Percentiles rank a stretch among this genome's conserved stretches.
Conservation (phyloP, 2,888 invertebrate genomes). For the Sepiola atlantica region DNA sequence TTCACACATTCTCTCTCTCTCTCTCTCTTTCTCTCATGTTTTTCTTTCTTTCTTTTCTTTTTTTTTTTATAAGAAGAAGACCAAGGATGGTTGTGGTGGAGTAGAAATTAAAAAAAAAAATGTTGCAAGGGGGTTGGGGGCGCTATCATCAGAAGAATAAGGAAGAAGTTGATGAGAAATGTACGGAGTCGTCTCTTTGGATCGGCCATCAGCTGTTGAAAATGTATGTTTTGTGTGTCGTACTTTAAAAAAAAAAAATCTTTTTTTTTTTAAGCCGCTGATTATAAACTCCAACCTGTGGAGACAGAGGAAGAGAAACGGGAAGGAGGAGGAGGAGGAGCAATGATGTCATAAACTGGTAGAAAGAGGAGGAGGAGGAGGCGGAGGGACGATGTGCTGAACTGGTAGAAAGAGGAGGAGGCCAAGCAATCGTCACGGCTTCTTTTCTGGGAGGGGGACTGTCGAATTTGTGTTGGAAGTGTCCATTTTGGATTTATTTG, state of each 20-base stretch:
- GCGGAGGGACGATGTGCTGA: neutral
- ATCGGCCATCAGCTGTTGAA: slow-evolving; percentile 12
- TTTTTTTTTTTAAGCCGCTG: slow-evolving; percentile 17
- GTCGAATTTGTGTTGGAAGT: neutral
- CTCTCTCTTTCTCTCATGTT: neutral
- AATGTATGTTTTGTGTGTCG: slow-evolving; percentile 2
- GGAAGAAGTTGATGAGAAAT: neutral
- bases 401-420: slow-evolving; percentile 32
- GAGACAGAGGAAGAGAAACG: slow-evolving; percentile 32
- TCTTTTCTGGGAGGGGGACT: neutral
- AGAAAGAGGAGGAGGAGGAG: slow-evolving; percentile 1
- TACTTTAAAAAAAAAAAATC: neutral
- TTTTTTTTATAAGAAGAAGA: neutral
- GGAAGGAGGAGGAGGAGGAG: slow-evolving; percentile 23
- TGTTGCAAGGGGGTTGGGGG: neutral
- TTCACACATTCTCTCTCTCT: neutral
- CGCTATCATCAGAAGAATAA: neutral
- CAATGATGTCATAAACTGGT: neutral
- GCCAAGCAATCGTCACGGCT: neutral
- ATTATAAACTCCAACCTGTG: neutral
- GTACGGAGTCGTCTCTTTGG: slow-evolving; percentile 4
- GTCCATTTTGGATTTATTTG: neutral
- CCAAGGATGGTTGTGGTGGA: neutral
- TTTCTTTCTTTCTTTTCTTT: neutral
- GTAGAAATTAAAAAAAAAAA: no score